A percentile compares a stretch with the other conserved stretches of the same genome.
phyloP scores from a whole-genome alignment of 2,888 invertebrate genomes.

The Syrphus vitripennis region DNA sequence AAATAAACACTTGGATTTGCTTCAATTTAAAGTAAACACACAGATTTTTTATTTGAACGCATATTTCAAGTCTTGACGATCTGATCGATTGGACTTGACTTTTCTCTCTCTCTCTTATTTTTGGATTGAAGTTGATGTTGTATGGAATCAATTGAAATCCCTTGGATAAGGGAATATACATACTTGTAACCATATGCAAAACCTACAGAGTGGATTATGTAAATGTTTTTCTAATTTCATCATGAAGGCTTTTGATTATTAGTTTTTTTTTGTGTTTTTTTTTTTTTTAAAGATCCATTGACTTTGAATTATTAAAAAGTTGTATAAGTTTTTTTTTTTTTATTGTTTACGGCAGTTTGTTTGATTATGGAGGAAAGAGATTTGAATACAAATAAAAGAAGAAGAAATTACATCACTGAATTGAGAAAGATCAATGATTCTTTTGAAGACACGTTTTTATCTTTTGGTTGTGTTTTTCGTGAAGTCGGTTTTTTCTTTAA shows the following conservation, averaged over 20 bases:
- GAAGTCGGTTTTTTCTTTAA: not conserved
- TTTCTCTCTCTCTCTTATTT: too few species aligned
- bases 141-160: not conserved
- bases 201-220: not conserved
- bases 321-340: not conserved
- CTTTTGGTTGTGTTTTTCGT: not conserved
- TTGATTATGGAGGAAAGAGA: not conserved
- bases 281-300: not conserved
- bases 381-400: not conserved
- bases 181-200: not conserved
- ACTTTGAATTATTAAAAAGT: not conserved
- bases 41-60: not conserved
- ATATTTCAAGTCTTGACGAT: not conserved
- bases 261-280: not conserved
- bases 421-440: not conserved
- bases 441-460: not conserved
- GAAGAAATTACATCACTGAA: not conserved
- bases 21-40: not conserved
- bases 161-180: not conserved
- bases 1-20: not conserved
- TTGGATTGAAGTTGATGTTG: not conserved
- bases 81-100: conserved; percentile 13
- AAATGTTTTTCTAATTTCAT: not conserved
- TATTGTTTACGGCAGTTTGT: not conserved
- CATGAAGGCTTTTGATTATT: not conserved